Evolutionary conservation across 2,797 vertebrate genomes (phyloP).

Genomic region (Tokudaia muenninki): DNA sequence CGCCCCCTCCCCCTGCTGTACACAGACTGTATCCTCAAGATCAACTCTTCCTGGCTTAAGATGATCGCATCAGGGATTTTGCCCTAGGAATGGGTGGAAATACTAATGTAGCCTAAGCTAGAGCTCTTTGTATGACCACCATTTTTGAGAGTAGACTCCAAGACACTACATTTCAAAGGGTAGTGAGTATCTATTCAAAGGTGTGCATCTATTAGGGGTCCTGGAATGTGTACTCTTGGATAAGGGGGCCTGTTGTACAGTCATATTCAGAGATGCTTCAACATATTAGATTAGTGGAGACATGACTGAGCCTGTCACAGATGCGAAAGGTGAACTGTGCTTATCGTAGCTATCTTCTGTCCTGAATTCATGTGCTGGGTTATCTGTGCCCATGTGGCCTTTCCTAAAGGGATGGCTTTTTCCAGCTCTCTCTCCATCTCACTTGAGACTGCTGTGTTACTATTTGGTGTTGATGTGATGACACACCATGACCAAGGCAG

Average conservation of each 20-base stretch:
- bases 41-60: not conserved
- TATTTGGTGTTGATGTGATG: not conserved
- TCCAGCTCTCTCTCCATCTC: no score
- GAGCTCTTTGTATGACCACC: not conserved
- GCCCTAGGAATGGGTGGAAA: no score
- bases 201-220: not conserved
- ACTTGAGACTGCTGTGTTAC: not conserved
- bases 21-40: not conserved
- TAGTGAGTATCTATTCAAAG: not conserved
- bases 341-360: fast-evolving
- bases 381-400: fast-evolving
- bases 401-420: not conserved
- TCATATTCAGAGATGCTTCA: not conserved
- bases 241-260: not conserved
- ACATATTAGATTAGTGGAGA: not conserved
- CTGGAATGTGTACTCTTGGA: not conserved
- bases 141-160: not conserved
- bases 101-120: not conserved
- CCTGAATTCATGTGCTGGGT: not conserved
- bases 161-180: not conserved
- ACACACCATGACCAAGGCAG: not conserved
- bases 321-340: not conserved
- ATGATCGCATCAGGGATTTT: not conserved
- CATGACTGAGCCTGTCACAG: not conserved
- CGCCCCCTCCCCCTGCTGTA: not conserved